These are phyloP conservation scores for Arenaria interpres DNA, from an alignment of 2,113 vertebrate genomes.

Conservation along the genomic window DNA sequence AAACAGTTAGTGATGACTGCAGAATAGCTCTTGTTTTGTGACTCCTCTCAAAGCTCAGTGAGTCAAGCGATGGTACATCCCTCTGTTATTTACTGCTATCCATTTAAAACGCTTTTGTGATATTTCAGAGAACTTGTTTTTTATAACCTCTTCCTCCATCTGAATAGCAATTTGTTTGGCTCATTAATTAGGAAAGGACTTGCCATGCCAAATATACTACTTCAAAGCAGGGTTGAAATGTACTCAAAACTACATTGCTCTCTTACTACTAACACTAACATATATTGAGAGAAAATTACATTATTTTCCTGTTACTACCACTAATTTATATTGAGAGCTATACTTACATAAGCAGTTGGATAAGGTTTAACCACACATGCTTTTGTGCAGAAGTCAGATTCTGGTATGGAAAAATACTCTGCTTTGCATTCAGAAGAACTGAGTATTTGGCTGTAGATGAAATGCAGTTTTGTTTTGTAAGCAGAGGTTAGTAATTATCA, in stretches of 20 bases:
- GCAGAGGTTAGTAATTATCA: slow-evolving; percentile 30
- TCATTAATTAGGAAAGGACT: slow-evolving; percentile 9
- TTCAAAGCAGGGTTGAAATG: slow-evolving; percentile 10
- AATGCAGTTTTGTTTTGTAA: slow-evolving; percentile 22
- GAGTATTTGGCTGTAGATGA: slow-evolving; percentile 23
- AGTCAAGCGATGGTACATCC: background rate
- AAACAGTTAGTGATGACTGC: background rate
- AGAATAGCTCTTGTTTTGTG: background rate
- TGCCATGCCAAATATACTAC: background rate
- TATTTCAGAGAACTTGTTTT: background rate
- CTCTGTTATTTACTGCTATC: background rate
- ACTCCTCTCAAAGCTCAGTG: background rate
- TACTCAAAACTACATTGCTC: background rate
- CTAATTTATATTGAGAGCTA: background rate
- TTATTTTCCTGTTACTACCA: background rate
- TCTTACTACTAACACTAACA: background rate
- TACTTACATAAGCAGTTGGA: background rate
- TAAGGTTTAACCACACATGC: background rate
- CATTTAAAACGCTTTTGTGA: background rate
- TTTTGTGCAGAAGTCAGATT: slow-evolving; percentile 17
- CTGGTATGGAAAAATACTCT: slow-evolving; percentile 6
- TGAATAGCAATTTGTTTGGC: slow-evolving; percentile 19
- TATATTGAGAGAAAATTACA: background rate
- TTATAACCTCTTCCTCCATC: background rate
- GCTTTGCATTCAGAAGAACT: background rate